phyloP scores from a whole-genome alignment of 2,888 invertebrate genomes.

The Acronicta aceris region DNA sequence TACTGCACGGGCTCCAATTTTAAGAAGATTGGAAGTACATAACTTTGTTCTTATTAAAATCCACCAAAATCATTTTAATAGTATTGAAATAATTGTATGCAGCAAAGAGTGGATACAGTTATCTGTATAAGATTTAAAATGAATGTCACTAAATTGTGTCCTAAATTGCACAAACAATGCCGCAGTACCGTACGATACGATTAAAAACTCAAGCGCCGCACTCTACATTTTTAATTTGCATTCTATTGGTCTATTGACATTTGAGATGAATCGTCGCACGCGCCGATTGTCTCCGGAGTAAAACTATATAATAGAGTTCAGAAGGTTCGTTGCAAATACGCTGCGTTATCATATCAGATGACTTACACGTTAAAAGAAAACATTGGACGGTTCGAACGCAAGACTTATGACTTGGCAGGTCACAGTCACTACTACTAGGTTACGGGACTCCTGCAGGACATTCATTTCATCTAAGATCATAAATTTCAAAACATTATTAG shows the following conservation, averaged over 20 bases:
- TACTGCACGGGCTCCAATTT: too few species aligned
- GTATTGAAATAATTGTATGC: constrained; percentile 1
- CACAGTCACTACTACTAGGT: too few species aligned
- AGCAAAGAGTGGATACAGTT: constrained; percentile 18
- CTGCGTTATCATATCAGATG: background rate
- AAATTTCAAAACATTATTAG: too few species aligned
- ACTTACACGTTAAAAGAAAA: too few species aligned
- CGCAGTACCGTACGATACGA: constrained; percentile 43
- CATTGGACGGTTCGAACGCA: too few species aligned
- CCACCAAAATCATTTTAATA: constrained; percentile 6
- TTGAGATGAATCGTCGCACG: constrained; percentile 62
- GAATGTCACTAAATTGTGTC: constrained; percentile 21
- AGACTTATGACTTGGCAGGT: too few species aligned
- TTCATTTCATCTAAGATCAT: too few species aligned
- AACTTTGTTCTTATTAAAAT: background rate
- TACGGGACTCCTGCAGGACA: too few species aligned
- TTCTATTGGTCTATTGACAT: constrained; percentile 69
- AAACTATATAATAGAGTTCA: background rate
- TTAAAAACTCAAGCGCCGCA: constrained; percentile 18
- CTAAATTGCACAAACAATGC: constrained; percentile 29
- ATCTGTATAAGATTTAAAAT: constrained; percentile 20
- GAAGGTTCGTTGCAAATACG: background rate
- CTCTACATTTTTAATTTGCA: constrained; percentile 51
- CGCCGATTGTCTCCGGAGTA: constrained; percentile 49
- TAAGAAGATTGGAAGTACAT: background rate